Conservation (phyloP, 2,113 vertebrate genomes). For the Istiophorus platypterus region DNA sequence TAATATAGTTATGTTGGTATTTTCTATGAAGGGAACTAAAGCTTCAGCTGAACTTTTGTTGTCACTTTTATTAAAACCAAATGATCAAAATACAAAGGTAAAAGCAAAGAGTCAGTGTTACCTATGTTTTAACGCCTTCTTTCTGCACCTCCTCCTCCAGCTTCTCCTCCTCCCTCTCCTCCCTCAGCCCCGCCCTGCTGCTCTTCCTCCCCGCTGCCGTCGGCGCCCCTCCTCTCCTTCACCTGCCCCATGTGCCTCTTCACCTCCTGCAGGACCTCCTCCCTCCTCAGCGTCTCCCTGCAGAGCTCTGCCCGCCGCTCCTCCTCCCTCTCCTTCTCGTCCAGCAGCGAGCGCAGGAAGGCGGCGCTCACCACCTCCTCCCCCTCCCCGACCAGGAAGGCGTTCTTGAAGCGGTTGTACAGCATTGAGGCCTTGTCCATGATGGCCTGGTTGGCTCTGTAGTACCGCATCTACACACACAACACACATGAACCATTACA, state of each 20-base stretch:
- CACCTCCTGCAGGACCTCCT: constrained; percentile 30
- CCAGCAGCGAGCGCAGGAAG: constrained; percentile 91
- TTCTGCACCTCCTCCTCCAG: neutral
- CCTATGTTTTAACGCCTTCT: neutral
- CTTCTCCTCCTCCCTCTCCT: neutral
- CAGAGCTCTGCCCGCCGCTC: constrained; percentile 73
- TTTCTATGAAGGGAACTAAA: no score
- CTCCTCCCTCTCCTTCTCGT: constrained; percentile 92
- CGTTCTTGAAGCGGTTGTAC: constrained; percentile 96
- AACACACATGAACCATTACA: neutral
- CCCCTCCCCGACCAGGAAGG: constrained; percentile 93
- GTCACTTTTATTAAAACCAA: no score
- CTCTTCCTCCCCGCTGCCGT: neutral
- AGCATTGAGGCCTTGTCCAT: constrained; percentile 98
- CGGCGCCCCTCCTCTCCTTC: constrained; percentile 21
- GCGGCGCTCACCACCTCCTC: constrained; percentile 93
- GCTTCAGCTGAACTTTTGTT: no score
- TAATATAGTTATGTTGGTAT: no score
- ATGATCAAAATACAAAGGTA: no score
- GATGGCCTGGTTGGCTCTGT: constrained; percentile 91
- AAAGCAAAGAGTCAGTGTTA: no score
- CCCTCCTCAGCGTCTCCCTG: constrained; percentile 12
- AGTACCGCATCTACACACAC: constrained; percentile 87
- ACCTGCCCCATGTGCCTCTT: constrained; percentile 10
- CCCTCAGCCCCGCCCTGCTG: neutral